phyloP scores from a whole-genome alignment of 2,888 invertebrate species.

The Melieria omissa region DNA sequence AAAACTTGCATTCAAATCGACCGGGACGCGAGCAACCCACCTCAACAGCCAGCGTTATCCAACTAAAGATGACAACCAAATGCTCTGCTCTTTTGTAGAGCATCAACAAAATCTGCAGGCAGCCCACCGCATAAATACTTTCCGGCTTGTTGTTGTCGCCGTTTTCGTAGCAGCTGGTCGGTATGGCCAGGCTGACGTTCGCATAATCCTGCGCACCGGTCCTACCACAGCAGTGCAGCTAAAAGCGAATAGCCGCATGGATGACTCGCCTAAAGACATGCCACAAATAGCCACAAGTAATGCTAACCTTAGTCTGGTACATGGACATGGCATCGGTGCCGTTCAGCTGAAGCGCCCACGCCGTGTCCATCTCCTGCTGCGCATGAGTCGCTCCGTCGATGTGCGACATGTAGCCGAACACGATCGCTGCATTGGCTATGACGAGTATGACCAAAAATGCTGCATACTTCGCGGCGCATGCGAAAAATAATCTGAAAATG shows the following conservation, averaged over 20 bases:
- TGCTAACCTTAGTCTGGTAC: constrained; percentile 51
- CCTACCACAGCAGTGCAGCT: constrained; percentile 58
- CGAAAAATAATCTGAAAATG: neutral
- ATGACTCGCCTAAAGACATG: neutral
- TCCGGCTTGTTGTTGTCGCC: neutral
- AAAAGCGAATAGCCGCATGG: no score
- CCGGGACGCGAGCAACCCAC: constrained; percentile 63
- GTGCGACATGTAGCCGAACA: constrained; percentile 63
- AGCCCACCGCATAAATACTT: constrained; percentile 45
- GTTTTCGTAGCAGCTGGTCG: constrained; percentile 49
- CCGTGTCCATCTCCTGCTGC: constrained; percentile 66
- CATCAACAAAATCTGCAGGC: constrained; percentile 47
- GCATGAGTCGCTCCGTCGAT: constrained; percentile 44
- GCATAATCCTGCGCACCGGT: constrained; percentile 52
- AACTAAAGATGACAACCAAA: constrained; percentile 73
- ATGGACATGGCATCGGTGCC: constrained; percentile 49
- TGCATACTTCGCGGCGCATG: constrained; percentile 72
- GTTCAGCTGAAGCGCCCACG: constrained; percentile 60
- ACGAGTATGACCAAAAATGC: constrained; percentile 76
- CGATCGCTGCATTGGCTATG: constrained; percentile 70
- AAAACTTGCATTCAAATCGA: neutral
- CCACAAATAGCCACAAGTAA: neutral
- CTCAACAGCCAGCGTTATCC: constrained; percentile 77
- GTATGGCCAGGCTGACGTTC: constrained; percentile 44
- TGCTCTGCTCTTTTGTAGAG: constrained; percentile 62